Evolutionary conservation across 2,797 vertebrate genomes (phyloP), one percentile per base, ranked within the genome.

Genomic region (Emys orbicularis): DNA sequence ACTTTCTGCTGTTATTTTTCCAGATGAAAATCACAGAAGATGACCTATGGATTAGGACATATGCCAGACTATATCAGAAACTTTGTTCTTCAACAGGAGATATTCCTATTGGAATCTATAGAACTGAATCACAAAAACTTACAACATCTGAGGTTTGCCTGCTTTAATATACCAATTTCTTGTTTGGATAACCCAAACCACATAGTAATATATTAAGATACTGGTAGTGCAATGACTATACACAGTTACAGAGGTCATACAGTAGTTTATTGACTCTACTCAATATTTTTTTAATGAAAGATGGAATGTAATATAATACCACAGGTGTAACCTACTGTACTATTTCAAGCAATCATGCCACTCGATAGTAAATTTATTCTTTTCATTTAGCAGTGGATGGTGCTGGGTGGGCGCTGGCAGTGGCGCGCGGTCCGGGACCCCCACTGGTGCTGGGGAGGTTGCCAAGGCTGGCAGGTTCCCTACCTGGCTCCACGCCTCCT

Each of bases 21-120:
- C 90, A 99, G 99, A 98, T 99, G 98, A 98, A 98, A 95, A 99
- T 99, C 94, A 98, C 98, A 12, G 98, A 99, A 88, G 99, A 99
- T 50, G 98, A 99, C 92, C 92, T 99, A 12, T 99, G 98, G 98
- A 98, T 99, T 92, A 98, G 98, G 93, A 99, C 99, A 1, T 99
- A 99, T 31, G 99, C 98, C 94, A 98, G 98, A 93, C 98, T 99
- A 59, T 99, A 99, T 89, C 98, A 99, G 97, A 98, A 98, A 95
- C 96, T 99, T 59, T 98, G 98, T 74, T 99, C 98, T 65, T 98
- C 99, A 68, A 98, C 98, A 34, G 99, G 99, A 86, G 99, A 99
- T 92, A 98, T 99, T 90, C 99, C 99, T n/a, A 99, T 99, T 87
- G 99, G 99, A 89, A 98, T 99, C 92, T 99, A 99, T 47, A 98